phyloP scores from a whole-genome alignment of 1,140 invertebrate genomes.

The Ips nitidus region DNA sequence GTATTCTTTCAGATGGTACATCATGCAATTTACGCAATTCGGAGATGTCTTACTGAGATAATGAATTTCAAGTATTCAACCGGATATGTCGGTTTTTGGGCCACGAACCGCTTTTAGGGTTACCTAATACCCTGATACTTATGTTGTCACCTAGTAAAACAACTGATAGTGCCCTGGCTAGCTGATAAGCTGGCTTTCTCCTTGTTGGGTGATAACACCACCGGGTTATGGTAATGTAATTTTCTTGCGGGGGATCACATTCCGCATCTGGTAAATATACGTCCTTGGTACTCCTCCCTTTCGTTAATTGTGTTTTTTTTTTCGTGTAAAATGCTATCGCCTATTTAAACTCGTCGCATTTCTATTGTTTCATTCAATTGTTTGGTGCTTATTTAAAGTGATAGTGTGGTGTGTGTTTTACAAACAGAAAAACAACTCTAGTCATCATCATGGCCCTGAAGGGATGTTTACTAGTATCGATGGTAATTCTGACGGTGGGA shows the following conservation, averaged over 20 bases:
- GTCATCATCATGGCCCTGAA: background rate
- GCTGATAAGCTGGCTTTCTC: background rate
- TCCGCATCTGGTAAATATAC: no score
- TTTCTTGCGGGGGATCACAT: background rate
- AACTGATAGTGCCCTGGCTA: background rate
- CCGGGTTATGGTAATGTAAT: background rate
- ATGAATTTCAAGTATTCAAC: constrained; percentile 16
- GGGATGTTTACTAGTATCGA: background rate
- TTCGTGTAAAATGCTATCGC: background rate
- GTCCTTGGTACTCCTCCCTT: no score
- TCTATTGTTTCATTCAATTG: background rate
- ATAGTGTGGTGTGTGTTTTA: background rate
- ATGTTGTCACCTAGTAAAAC: background rate
- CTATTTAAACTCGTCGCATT: background rate
- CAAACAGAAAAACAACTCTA: background rate
- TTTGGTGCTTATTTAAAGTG: background rate
- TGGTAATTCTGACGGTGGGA: background rate
- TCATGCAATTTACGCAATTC: constrained; percentile 19
- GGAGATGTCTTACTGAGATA: constrained; percentile 6
- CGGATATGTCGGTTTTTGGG: background rate
- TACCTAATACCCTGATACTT: no score
- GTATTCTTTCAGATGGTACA: constrained; percentile 25
- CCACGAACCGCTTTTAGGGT: background rate
- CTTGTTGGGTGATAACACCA: no score
- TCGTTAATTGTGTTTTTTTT: background rate